Conservation (phyloP, 2,797 vertebrate genomes). For the Adelosebastes latens region DNA sequence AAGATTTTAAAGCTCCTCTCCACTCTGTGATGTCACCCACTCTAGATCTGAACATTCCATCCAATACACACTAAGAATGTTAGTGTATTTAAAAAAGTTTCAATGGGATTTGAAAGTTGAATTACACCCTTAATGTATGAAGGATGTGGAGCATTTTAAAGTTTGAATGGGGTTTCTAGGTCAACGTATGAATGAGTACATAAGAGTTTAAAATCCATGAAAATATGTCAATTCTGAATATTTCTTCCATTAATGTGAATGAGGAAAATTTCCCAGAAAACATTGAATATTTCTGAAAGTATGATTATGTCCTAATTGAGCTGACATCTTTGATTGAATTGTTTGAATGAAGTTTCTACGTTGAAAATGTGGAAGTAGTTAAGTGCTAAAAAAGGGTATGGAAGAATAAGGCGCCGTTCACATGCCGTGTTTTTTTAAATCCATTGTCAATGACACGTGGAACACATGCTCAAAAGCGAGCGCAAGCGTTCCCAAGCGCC, state of each 20-base stretch:
- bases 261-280: background rate
- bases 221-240: background rate
- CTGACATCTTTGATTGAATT: no score
- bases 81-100: background rate
- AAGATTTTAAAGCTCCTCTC: background rate
- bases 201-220: background rate
- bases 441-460: background rate
- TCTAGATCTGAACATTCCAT: background rate
- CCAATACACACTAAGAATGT: background rate
- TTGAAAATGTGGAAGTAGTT: no score
- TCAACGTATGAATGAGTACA: background rate
- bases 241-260: background rate
- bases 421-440: background rate
- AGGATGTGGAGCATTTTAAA: background rate
- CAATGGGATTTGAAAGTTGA: no score
- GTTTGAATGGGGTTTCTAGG: background rate
- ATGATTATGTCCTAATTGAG: no score
- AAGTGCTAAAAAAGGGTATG: no score
- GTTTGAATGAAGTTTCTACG: no score
- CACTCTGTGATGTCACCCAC: background rate
- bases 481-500: background rate
- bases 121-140: background rate
- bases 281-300: background rate
- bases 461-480: background rate
- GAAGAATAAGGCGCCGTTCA: no score